Evolutionary conservation across 23 tunicate species (phyloP).

Genomic region (Botrylloides violaceus): DNA sequence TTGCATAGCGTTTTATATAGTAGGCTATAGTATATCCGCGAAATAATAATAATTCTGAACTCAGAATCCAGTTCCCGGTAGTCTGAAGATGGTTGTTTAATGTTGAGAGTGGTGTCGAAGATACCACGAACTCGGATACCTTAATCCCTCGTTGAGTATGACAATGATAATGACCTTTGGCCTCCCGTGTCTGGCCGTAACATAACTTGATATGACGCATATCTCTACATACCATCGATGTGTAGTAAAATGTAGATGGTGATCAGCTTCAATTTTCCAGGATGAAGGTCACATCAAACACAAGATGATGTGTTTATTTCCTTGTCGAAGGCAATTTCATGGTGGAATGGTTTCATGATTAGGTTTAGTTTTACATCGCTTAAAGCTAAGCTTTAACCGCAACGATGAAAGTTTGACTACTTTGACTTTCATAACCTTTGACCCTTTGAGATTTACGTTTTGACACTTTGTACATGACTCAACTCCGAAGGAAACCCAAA

Average conservation of each 20-base stretch:
- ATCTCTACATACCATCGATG: neutral
- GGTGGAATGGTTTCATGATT: neutral
- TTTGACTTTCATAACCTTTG: neutral
- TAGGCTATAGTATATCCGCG: too few relatives aligned
- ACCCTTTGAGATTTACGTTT: neutral
- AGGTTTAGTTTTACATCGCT: neutral
- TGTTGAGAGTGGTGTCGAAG: too few relatives aligned
- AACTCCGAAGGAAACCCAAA: neutral
- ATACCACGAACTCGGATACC: too few relatives aligned
- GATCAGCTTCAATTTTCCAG: neutral
- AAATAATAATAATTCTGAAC: too few relatives aligned
- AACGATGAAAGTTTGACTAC: neutral
- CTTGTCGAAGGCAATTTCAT: neutral
- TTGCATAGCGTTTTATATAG: too few relatives aligned
- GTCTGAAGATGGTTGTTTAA: too few relatives aligned
- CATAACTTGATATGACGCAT: neutral
- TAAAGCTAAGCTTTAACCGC: neutral
- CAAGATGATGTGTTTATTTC: neutral
- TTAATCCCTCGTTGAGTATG: too few relatives aligned
- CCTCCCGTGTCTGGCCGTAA: too few relatives aligned
- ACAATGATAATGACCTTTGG: too few relatives aligned
- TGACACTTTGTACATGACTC: neutral
- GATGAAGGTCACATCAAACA: neutral
- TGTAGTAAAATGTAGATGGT: neutral
- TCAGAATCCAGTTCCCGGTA: too few relatives aligned